Evolutionary conservation across 2,113 vertebrate species (phyloP).

Genomic region (Syngnathus scovelli): DNA sequence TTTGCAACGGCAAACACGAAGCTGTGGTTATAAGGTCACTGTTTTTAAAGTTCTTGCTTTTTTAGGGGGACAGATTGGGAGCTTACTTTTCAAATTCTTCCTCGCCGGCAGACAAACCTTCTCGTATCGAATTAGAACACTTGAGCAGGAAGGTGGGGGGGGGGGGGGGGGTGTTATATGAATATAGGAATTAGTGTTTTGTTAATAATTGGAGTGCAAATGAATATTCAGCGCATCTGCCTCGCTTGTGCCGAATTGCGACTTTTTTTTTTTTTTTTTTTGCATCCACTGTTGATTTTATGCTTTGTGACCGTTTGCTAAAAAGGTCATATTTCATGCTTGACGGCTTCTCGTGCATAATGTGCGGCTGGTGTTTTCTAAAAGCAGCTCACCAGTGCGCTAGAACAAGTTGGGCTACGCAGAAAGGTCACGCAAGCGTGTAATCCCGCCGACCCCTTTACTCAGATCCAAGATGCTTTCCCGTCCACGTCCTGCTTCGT

Average conservation of each 20-base stretch:
- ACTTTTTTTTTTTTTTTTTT: constrained; percentile 11
- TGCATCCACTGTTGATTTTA: constrained; percentile 13
- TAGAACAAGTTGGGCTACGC: constrained; percentile 18
- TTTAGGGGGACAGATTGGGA: constrained; percentile 11
- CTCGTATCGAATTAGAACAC: constrained; percentile 2
- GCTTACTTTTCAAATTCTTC: not conserved
- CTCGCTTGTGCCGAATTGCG: constrained; percentile 23
- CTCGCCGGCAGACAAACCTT: constrained; percentile 3
- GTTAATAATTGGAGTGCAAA: constrained; percentile 34
- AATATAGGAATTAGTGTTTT: constrained; percentile 11
- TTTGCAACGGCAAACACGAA: not conserved
- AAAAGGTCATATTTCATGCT: constrained; percentile 30
- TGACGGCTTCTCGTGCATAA: constrained; percentile 10
- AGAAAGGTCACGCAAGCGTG: constrained; percentile 21
- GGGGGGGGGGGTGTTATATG: not conserved
- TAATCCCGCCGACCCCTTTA: constrained; percentile 15
- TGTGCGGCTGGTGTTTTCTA: constrained; percentile 12
- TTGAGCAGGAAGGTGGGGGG: not conserved
- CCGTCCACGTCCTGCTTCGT: not conserved
- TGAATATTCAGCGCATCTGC: constrained; percentile 43
- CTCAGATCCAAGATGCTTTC: constrained; percentile 5
- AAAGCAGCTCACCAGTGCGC: constrained; percentile 10
- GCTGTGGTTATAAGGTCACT: not conserved
- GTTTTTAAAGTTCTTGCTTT: not conserved
- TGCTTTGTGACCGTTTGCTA: constrained; percentile 10